phyloP scores from a whole-genome alignment of 2,113 vertebrate genomes.

The Lipotes vexillifer region DNA sequence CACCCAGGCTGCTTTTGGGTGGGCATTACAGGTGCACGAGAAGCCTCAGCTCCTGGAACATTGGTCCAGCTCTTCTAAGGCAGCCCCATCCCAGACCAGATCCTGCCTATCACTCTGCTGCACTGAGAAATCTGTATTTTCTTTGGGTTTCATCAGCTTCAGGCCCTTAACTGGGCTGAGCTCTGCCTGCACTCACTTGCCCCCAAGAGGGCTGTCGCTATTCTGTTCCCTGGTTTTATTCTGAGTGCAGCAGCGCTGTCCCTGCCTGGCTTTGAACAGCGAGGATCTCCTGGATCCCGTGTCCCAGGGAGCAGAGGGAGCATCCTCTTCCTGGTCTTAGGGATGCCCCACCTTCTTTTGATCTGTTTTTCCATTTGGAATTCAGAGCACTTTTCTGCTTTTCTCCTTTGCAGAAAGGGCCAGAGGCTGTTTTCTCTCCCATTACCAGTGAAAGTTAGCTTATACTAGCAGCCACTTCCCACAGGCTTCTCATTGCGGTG shows the following conservation, averaged over 20 bases:
- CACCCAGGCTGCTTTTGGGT: neutral
- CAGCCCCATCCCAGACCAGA: neutral
- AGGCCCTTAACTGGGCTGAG: neutral
- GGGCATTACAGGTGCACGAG: neutral
- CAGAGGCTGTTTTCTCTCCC: neutral
- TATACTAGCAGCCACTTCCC: neutral
- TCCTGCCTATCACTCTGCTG: neutral
- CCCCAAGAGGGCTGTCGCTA: neutral
- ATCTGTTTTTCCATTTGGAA: neutral
- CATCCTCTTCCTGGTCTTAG: neutral
- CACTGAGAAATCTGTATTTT: neutral
- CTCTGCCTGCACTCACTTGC: neutral
- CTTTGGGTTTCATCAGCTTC: neutral
- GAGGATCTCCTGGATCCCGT: neutral
- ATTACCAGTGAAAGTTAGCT: neutral
- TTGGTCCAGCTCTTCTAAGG: neutral
- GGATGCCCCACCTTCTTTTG: neutral
- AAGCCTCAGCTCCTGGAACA: neutral
- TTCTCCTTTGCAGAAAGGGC: neutral
- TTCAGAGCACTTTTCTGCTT: slow-evolving; percentile 14
- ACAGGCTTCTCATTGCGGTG: neutral
- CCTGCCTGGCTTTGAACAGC: neutral
- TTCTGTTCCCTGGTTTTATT: neutral
- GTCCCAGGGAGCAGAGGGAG: neutral
- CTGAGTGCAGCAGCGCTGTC: neutral